phyloP scores from a whole-genome alignment of 1,140 invertebrate genomes.

The Acyrthosiphon pisum region DNA sequence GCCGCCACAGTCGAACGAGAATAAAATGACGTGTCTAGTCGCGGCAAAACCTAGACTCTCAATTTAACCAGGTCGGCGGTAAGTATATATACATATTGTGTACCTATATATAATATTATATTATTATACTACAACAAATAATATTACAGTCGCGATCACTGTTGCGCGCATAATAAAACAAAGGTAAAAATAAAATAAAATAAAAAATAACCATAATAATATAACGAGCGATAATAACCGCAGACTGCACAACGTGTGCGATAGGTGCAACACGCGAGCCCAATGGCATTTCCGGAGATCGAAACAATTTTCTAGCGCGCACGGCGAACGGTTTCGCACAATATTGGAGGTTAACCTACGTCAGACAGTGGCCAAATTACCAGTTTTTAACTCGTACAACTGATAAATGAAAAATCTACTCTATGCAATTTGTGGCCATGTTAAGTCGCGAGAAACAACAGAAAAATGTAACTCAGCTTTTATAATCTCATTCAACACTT shows the following conservation, averaged over 20 bases:
- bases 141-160: too few relatives aligned
- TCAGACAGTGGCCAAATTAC: not conserved
- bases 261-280: not conserved
- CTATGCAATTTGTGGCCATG: not conserved
- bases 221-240: conserved; percentile 24
- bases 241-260: not conserved
- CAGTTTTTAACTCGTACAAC: not conserved
- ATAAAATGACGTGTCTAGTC: not conserved
- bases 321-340: not conserved
- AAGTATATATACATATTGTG: not conserved
- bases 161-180: not conserved
- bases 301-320: not conserved
- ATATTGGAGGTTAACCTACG: not conserved
- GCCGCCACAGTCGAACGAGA: not conserved
- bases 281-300: conserved; percentile 51
- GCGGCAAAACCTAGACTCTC: not conserved
- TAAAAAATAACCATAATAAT: not conserved
- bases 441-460: not conserved
- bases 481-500: not conserved
- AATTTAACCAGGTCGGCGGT: conserved; percentile 30
- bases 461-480: not conserved
- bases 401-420: not conserved
- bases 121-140: not conserved
- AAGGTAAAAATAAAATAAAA: not conserved
- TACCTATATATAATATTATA: not conserved